Percentiles rank a stretch among this genome's conserved stretches.
Evolutionary conservation across 2,113 vertebrate genomes (phyloP).

Genomic region (Brachyhypopomus occidentalis): DNA sequence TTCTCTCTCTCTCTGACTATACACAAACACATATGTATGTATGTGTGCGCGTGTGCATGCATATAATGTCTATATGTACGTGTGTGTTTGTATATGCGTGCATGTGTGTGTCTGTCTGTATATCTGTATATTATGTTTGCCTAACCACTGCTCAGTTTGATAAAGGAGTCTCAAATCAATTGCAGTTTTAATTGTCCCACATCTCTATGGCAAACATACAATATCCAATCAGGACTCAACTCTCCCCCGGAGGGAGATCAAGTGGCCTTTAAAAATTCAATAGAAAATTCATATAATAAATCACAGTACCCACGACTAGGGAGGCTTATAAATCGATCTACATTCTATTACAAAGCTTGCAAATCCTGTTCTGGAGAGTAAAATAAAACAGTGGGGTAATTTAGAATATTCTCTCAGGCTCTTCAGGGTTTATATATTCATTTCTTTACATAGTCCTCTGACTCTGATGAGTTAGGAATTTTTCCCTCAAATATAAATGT

Average conservation of each 20-base stretch:
- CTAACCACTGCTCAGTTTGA: neutral
- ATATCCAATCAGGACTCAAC: constrained; percentile 74
- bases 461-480: neutral
- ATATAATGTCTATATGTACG: no score
- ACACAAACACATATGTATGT: no score
- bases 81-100: no score
- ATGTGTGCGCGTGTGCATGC: no score
- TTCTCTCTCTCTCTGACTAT: no score
- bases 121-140: neutral
- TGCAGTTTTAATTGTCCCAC: constrained; percentile 75
- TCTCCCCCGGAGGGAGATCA: constrained; percentile 68
- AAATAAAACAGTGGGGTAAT: neutral
- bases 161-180: constrained; percentile 71
- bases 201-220: constrained; percentile 77
- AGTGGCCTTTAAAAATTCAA: constrained; percentile 76
- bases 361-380: neutral
- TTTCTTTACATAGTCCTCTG: neutral
- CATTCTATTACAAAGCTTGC: constrained; percentile 65
- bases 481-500: neutral
- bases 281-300: constrained; percentile 78
- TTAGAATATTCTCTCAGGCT: neutral
- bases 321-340: constrained; percentile 73
- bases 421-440: neutral
- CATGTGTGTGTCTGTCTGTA: no score
- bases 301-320: constrained; percentile 62